Conservation (phyloP, 2,113 vertebrate genomes). For the Callipepla squamata region DNA sequence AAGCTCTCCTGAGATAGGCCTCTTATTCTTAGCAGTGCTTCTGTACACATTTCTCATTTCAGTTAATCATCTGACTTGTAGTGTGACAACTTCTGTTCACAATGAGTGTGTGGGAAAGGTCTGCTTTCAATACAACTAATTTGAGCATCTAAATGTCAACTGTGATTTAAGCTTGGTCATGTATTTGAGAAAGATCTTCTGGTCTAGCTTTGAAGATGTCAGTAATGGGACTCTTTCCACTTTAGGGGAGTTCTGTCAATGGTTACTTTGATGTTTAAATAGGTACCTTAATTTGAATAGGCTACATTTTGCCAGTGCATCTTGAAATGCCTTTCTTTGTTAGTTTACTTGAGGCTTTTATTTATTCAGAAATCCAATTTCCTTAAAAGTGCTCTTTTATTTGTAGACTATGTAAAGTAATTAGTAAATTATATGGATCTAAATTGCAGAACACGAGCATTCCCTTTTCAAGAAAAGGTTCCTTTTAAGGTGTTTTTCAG, state of each 20-base stretch:
- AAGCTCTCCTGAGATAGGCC: neutral
- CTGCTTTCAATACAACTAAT: neutral
- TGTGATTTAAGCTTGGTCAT: neutral
- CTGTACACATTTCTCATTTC: neutral
- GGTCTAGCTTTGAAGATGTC: neutral
- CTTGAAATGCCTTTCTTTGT: neutral
- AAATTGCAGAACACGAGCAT: neutral
- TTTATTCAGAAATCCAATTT: neutral
- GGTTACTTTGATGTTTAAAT: neutral
- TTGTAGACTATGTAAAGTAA: neutral
- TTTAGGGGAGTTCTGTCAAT: neutral
- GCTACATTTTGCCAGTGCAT: neutral
- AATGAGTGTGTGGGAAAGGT: neutral
- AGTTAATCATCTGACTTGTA: neutral
- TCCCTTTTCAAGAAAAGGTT: neutral
- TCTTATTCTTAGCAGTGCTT: neutral
- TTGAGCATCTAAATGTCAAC: neutral
- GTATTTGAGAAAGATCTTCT: neutral
- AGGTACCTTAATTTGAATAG: neutral
- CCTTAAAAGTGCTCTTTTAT: neutral
- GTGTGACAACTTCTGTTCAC: neutral
- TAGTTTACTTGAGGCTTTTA: neutral
- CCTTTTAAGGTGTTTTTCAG: neutral
- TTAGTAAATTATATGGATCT: neutral
- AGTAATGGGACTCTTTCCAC: neutral